Percentiles rank a stretch among this genome's conserved stretches.
These are phyloP conservation scores for Epinotia demarniana DNA, from an alignment of 2,888 invertebrate species.

Conservation along the genomic window DNA sequence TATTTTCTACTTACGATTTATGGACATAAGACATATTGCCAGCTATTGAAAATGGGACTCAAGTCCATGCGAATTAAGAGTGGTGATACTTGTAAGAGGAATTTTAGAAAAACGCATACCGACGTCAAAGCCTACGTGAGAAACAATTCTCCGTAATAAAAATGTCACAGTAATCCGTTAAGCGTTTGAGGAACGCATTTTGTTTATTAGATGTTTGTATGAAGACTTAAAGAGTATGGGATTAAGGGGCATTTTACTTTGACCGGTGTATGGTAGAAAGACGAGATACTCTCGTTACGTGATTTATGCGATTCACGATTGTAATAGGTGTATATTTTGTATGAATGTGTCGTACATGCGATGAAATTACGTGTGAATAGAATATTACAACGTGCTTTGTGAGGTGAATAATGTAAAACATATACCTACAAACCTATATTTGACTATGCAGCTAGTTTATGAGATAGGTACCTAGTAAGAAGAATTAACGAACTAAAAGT, in stretches of 20 bases:
- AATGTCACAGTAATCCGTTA: constrained; percentile 69
- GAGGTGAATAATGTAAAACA: not conserved
- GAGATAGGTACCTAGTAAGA: not conserved
- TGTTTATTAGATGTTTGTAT: not conserved
- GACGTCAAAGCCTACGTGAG: constrained; percentile 63
- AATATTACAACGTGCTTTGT: not conserved
- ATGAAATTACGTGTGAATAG: not conserved
- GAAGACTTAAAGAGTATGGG: not conserved
- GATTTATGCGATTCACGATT: constrained; percentile 10
- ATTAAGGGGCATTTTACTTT: constrained; percentile 10
- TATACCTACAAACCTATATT: not conserved
- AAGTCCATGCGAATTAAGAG: constrained; percentile 2
- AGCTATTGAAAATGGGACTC: constrained; percentile 1
- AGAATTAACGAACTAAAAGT: not conserved
- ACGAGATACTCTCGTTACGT: constrained; percentile 17
- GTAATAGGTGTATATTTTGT: constrained; percentile 9
- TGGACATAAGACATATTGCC: not conserved
- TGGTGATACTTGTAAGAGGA: constrained; percentile 1
- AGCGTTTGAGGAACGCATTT: constrained; percentile 59
- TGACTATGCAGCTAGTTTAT: not conserved
- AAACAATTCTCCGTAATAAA: constrained; percentile 75
- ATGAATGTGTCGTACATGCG: constrained; percentile 1
- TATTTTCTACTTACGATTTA: not conserved
- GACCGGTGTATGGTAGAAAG: not conserved
- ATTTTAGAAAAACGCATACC: constrained; percentile 32